Evolutionary conservation across 2,113 vertebrate genomes (phyloP), one percentile per base, ranked within the genome.

Genomic region (Eulacestoma nigropectus): DNA sequence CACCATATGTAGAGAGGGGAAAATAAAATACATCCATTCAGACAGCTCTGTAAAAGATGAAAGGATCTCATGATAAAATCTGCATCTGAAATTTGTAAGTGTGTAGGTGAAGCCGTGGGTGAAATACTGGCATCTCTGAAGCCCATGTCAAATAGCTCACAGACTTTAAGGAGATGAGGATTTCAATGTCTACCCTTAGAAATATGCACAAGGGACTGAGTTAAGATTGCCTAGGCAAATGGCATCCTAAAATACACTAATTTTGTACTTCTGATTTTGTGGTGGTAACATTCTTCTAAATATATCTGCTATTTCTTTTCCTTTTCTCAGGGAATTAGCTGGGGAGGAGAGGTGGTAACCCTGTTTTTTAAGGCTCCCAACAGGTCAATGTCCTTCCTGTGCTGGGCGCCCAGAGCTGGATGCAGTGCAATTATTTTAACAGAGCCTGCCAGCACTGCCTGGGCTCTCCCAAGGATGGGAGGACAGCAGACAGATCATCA

Each of bases 1-100:
- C 47, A 55, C 4, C 1, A 0, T 10, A 3, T 10, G 5, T 5
- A 33, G 6, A 53, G 57, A 52, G 22, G n/a, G 20, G 5, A 13
- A 65, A 72, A 50, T 14, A 47, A 39, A 49, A 72, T 3, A 21
- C 30, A 32, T 67, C 25, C 10, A 41, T 84, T 74, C 63, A 73
- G 57, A n/a, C 11, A 73, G 11, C 21, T 35, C 56, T 63, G 32
- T 68, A 39, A 37, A 70, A 87, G 44, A 56, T 42, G 41, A 68
- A 85, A 53, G 17, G 44, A 57, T 63, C 29, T 56, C 6, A 37
- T 37, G 29, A 8, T 33, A 69, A 87, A 83, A 65, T 35, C 17
- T n/a, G 55, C 55, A 39, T 62, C 27, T 84, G 59, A 80, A 77
- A 55, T 90, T 16, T 85, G 3, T 27, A 19, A 64, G 47, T 29